Evolutionary conservation across 2,888 invertebrate genomes (phyloP).

Genomic region (Portevinia maculata): DNA sequence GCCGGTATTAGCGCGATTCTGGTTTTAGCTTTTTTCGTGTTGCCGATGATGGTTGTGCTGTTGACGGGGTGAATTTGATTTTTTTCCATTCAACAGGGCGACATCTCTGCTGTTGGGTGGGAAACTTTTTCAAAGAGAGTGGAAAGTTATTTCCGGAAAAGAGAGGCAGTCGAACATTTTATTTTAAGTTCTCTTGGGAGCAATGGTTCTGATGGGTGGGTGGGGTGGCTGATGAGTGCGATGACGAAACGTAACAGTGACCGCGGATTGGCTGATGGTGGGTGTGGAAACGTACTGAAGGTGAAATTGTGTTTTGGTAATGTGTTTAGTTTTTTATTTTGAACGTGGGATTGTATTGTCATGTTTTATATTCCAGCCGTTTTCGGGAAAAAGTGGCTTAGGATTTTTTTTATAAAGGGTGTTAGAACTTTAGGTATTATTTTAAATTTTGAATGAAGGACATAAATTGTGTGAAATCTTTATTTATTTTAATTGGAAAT

Average conservation of each 20-base stretch:
- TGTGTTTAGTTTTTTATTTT: too few species aligned
- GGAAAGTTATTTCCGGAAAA: slow-evolving; percentile 40
- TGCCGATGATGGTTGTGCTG: slow-evolving; percentile 33
- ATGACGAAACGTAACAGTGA: not conserved
- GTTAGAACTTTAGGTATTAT: too few species aligned
- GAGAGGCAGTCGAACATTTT: slow-evolving; percentile 25
- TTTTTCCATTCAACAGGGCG: slow-evolving; percentile 54
- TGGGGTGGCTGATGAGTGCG: slow-evolving; percentile 1
- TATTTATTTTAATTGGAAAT: too few species aligned
- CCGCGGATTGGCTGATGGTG: not conserved
- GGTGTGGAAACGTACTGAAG: too few species aligned
- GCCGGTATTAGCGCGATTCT: slow-evolving; percentile 64
- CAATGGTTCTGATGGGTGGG: slow-evolving; percentile 5
- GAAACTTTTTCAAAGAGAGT: slow-evolving; percentile 48
- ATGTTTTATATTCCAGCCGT: too few species aligned
- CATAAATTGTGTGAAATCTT: too few species aligned
- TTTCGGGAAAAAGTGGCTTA: too few species aligned
- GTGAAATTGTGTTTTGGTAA: too few species aligned
- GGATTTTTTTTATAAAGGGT: too few species aligned
- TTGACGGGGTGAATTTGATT: slow-evolving; percentile 67
- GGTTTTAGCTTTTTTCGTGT: slow-evolving; percentile 77
- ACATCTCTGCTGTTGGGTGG: slow-evolving; percentile 66
- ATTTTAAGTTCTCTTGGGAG: slow-evolving; percentile 46
- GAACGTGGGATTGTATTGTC: too few species aligned
- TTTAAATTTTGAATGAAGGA: too few species aligned